Percentiles rank a stretch among this genome's conserved stretches.
phyloP scores from a whole-genome alignment of 1,140 invertebrate species.

The Leucophenga varia region DNA sequence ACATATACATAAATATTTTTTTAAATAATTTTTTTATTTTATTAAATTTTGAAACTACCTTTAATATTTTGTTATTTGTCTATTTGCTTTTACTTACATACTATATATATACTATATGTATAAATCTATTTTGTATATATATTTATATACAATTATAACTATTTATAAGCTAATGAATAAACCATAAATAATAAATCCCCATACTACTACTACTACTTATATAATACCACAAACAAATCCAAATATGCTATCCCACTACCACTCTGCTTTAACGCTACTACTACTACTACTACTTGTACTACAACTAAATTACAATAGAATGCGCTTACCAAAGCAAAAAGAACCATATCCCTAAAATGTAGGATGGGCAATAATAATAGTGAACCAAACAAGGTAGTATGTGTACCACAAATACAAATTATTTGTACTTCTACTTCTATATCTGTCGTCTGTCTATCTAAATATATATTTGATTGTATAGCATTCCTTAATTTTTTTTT shows the following conservation, averaged over 20 bases:
- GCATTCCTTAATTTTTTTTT: not conserved
- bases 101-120: no score
- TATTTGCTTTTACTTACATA: not conserved
- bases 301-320: no score
- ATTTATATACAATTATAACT: no score
- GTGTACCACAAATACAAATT: no score
- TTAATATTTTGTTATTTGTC: conserved; percentile 1
- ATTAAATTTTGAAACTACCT: conserved; percentile 5
- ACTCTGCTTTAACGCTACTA: conserved; percentile 20
- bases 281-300: conserved; percentile 42
- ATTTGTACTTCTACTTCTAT: no score
- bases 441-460: not conserved
- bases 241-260: conserved; percentile 16
- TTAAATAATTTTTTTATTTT: conserved; percentile 9
- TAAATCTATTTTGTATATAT: no score
- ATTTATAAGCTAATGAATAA: no score
- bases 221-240: conserved; percentile 9
- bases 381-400: conserved; percentile 55
- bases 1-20: not conserved
- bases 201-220: conserved; percentile 14
- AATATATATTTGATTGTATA: not conserved
- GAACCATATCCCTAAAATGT: conserved; percentile 56
- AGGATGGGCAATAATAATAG: conserved; percentile 49
- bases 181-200: not conserved
- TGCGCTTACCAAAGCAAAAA: conserved; percentile 55